Conservation (phyloP, 2,888 invertebrate species). For the Noctua pronuba region DNA sequence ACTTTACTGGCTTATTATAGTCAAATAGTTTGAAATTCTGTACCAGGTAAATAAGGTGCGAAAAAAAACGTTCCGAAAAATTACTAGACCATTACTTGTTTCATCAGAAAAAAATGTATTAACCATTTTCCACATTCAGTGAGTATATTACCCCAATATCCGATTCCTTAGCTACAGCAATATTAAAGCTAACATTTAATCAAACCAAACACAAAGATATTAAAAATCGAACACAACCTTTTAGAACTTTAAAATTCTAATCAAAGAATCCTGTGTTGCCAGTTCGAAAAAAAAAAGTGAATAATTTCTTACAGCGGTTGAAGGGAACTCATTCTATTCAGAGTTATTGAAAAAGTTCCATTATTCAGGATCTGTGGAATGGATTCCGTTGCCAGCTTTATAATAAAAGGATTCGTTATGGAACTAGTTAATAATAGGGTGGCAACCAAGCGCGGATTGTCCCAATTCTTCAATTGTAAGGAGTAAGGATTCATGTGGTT, state of each 20-base stretch:
- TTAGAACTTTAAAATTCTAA: constrained; percentile 74
- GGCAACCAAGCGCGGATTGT: constrained; percentile 59
- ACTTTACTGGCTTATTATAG: background rate
- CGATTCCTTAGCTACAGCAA: background rate
- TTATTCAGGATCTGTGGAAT: constrained; percentile 72
- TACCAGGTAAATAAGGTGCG: background rate
- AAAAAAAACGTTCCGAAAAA: background rate
- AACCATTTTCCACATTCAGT: background rate
- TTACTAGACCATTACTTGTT: background rate
- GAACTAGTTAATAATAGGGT: constrained; percentile 66
- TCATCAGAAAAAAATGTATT: background rate
- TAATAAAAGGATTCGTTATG: constrained; percentile 64
- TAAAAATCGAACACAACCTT: constrained; percentile 58
- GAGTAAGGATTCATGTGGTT: background rate
- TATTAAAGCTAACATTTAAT: constrained; percentile 5
- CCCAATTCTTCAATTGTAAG: constrained; percentile 50
- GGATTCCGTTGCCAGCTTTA: constrained; percentile 52
- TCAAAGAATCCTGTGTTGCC: constrained; percentile 64
- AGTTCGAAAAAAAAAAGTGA: constrained; percentile 67
- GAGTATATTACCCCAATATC: background rate
- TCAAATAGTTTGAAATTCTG: background rate
- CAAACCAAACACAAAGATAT: constrained; percentile 34
- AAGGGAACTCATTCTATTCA: constrained; percentile 72
- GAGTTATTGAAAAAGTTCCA: constrained; percentile 83
- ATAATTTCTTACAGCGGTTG: constrained; percentile 68